Conservation (phyloP, 2,797 vertebrate genomes). For the Lutjanus argentimaculatus region DNA sequence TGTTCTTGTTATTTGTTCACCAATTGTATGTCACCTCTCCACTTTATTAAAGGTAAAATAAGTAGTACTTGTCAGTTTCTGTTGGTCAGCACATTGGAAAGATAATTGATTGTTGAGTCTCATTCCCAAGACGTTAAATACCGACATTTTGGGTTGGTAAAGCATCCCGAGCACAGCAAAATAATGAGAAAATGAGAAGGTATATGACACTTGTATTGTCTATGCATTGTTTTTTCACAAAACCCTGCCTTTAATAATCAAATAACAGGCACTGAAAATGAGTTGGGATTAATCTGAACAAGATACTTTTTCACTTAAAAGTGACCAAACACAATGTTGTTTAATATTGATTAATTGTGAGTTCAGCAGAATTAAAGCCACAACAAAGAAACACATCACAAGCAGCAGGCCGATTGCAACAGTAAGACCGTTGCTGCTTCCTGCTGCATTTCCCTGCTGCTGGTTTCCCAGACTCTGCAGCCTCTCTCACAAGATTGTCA, state of each 20-base stretch:
- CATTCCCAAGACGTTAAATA: no score
- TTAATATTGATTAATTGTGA: neutral
- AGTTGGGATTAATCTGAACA: neutral
- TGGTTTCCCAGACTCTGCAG: conserved; percentile 54
- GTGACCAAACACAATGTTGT: neutral
- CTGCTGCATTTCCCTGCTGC: conserved; percentile 42
- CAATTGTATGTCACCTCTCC: neutral
- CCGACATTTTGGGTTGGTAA: no score
- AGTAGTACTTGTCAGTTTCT: neutral
- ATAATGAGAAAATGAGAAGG: no score
- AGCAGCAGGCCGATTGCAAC: neutral
- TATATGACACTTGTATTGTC: no score
- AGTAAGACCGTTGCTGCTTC: conserved; percentile 16
- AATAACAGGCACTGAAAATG: no score
- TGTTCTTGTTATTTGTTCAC: neutral
- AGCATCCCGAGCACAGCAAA: no score
- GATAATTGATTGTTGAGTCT: no score
- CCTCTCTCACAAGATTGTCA: conserved; percentile 57
- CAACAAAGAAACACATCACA: neutral
- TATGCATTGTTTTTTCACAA: no score
- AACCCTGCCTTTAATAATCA: no score
- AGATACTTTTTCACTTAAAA: neutral
- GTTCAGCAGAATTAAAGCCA: neutral
- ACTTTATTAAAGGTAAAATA: neutral
- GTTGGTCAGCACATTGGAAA: no score